Evolutionary conservation across 2,888 invertebrate genomes (phyloP).

Genomic region (Sesia apiformis): DNA sequence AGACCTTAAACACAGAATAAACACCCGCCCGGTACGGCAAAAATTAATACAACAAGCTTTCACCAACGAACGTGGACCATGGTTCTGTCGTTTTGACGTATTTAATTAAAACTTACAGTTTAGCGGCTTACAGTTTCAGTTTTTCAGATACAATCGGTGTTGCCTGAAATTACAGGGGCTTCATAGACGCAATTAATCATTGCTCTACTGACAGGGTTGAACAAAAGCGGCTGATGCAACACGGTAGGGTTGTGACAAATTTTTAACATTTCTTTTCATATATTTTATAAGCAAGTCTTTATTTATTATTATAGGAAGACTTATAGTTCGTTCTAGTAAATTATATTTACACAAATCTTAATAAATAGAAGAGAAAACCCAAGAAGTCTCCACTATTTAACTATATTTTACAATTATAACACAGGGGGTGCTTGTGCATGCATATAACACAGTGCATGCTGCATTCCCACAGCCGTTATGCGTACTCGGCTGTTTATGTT

Average conservation of each 20-base stretch:
- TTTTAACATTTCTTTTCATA: neutral
- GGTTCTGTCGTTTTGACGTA: slow-evolving; percentile 15
- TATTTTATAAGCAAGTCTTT: no score
- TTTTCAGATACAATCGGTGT: slow-evolving; percentile 24
- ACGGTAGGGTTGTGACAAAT: slow-evolving; percentile 19
- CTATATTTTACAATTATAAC: no score
- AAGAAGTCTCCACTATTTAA: no score
- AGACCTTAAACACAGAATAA: no score
- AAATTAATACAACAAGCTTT: neutral
- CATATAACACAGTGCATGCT: no score
- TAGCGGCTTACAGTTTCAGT: slow-evolving; percentile 42
- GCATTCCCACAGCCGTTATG: no score
- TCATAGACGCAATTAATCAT: slow-evolving; percentile 69
- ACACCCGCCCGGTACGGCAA: neutral
- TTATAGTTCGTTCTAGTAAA: no score
- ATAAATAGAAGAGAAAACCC: no score
- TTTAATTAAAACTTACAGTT: slow-evolving; percentile 38
- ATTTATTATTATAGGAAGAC: no score
- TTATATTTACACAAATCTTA: no score
- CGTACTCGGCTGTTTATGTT: no score
- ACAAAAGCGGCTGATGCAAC: slow-evolving; percentile 33
- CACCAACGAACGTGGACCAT: slow-evolving; percentile 21
- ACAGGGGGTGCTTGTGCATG: no score
- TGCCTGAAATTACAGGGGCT: slow-evolving; percentile 41
- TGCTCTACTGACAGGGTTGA: slow-evolving; percentile 39